Evolutionary conservation across 2,888 invertebrate genomes (phyloP), one percentile per base, ranked within the genome.

Genomic region (Tetheella fluctuosa): DNA sequence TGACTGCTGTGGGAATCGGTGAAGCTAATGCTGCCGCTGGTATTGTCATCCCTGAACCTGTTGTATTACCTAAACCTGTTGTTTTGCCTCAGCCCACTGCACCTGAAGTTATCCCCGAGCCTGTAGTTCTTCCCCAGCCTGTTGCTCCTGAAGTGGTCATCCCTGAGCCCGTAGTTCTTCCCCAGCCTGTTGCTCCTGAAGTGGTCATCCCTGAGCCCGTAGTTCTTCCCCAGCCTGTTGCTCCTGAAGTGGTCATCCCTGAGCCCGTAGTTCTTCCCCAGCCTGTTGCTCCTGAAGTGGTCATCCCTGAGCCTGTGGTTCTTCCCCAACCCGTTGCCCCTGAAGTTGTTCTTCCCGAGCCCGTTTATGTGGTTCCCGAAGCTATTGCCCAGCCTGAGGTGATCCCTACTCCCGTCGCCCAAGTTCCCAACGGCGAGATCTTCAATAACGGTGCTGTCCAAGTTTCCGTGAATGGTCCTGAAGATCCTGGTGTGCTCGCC

Each of bases 361-460:
- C 67, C 2, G 57, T 66, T 0, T 62, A 57, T 30, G 37, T 39
- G 6, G n/a, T 48, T 20, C 71, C 73, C 20, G 73, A 71, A 58
- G 68, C 65, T 1, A 54, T 52, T 15, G 68, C 68, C 15, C 23
- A n/a, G 58, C 30, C 69, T n/a, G 68, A 61, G 48, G 39, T 63
- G 5, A 56, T 59, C 5, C 62, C 59, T 10, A 34, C 58, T 13
- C 65, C 67, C 7, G 58, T 62, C 15, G 55, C 55, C 7, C 60
- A 23, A 52, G 25, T 71, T 3, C 77, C 80, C 12, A 71, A 64
- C 34, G 85, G 85, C 12, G 87, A 88, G 55, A 48, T 90, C 15
- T 90, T 73, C 74, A 89, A 90, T 61, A 81, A 90, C 42, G 89
- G 90, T 1, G 58, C 71, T 1, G 89, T 89, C 1, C 84, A 85